Evolutionary conservation across 1,140 invertebrate species (phyloP).

Genomic region (Musca vetustissima): DNA sequence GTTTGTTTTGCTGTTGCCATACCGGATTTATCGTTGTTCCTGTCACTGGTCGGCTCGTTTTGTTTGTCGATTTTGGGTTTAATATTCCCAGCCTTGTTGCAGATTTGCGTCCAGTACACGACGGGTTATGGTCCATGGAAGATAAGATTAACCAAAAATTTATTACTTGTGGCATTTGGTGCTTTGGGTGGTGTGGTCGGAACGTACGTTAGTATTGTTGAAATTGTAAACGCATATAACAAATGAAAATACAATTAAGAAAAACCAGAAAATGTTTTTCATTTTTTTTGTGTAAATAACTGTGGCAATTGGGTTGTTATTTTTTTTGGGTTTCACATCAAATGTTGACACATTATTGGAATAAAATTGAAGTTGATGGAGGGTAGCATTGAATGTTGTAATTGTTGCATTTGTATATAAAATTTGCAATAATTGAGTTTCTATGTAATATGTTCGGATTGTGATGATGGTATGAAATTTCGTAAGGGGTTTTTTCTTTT

Average conservation of each 20-base stretch:
- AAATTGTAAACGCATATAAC: conserved; percentile 60
- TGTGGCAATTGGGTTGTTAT: no score
- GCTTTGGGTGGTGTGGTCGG: conserved; percentile 69
- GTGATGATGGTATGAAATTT: no score
- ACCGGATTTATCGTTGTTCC: conserved; percentile 87
- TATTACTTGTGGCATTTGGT: conserved; percentile 66
- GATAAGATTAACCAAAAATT: conserved; percentile 61
- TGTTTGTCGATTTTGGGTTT: conserved; percentile 87
- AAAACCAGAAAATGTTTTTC: background rate
- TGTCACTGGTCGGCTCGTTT: conserved; percentile 86
- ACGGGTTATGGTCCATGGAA: conserved; percentile 55
- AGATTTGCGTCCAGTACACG: conserved; percentile 47
- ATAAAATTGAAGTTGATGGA: no score
- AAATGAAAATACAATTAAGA: conserved; percentile 9
- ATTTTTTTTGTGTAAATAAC: no score
- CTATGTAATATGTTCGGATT: no score
- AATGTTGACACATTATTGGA: no score
- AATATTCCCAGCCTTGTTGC: conserved; percentile 87
- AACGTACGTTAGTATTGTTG: conserved; percentile 67
- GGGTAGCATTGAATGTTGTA: no score
- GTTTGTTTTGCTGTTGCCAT: conserved; percentile 79
- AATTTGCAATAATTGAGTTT: no score
- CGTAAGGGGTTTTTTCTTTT: no score
- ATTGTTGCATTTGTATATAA: no score
- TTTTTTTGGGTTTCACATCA: no score